A percentile compares a stretch with the other conserved stretches of the same genome.
Evolutionary conservation across 2,888 invertebrate genomes (phyloP).

Genomic region (Peribatodes rhomboidaria): DNA sequence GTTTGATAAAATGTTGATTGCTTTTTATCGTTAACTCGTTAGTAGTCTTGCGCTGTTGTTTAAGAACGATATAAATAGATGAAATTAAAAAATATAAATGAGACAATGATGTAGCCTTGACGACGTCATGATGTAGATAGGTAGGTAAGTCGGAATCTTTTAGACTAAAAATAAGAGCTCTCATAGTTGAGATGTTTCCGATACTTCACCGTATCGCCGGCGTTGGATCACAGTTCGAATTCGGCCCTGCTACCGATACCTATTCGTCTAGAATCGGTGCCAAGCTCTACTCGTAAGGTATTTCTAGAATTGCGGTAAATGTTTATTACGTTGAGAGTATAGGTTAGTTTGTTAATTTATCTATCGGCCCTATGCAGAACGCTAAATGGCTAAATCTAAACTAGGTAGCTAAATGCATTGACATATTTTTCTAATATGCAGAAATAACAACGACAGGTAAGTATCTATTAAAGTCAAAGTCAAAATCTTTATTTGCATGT

Average conservation of each 20-base stretch:
- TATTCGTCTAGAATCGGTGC: conserved; percentile 30
- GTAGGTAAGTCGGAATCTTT: conserved; percentile 2
- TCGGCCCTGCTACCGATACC: conserved; percentile 20
- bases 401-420: too few relatives aligned
- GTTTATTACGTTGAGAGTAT: neutral
- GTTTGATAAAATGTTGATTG: neutral
- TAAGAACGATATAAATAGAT: neutral
- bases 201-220: conserved; percentile 24
- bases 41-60: too few relatives aligned
- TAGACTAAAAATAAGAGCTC: conserved; percentile 1
- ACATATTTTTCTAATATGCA: too few relatives aligned
- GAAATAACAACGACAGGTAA: too few relatives aligned
- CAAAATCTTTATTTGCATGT: too few relatives aligned
- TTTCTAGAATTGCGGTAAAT: conserved; percentile 54
- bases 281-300: conserved; percentile 41
- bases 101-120: neutral
- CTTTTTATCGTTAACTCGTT: neutral
- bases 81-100: neutral
- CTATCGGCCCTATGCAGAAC: too few relatives aligned
- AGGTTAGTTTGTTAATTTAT: too few relatives aligned
- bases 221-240: conserved; percentile 13
- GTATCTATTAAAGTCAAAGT: too few relatives aligned
- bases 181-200: conserved; percentile 17
- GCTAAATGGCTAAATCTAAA: too few relatives aligned
- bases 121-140: neutral